Evolutionary conservation across 2,113 vertebrate species (phyloP), one percentile per base, ranked within the genome.

Genomic region (Oncorhynchus nerka): DNA sequence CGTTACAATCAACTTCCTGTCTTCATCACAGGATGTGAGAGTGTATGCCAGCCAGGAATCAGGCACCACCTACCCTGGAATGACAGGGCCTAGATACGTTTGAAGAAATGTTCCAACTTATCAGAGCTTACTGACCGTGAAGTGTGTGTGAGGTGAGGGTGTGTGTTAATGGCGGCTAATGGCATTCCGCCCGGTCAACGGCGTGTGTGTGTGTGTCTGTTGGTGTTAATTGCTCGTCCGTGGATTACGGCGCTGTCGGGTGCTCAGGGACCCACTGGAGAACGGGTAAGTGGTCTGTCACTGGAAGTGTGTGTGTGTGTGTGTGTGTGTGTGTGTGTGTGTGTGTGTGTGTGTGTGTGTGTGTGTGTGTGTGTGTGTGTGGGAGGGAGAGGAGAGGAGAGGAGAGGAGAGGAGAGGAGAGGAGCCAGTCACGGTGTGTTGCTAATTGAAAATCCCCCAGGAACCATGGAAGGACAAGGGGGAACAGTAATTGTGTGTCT

Each of bases 1-100:
- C 79, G 86, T 88, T 87, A 89, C 90, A 91, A 92, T 92, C 89
- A 89, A 77, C 81, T 76, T 81, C 79, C 39, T 77, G 48, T 86
- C 87, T 78, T 81, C 39, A 89, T 86, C 88, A 87, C 85, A 59
- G 75, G 86, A 89, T 89, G 86, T 85, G 89, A 86, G 39, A 45
- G 39, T 45, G 39, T 80, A 73, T 48, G 84, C 9, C 32, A 84
- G 74, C 71, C 72, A 80, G 83, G 82, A 62, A 62, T 62, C 59
- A 8, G 59, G 8, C 59, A 62, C 12, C 59, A 22, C 59, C 59
- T 20, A 7, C 59, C 59, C 51, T 16, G 7, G 19, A 24, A 62
- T 62, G 9, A 11, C 2, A 62, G 59, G n/a, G 20, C n/a, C 59
- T 62, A n/a, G n/a, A 20, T 22, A 45, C 9, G 0, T 45, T 45